Conservation (phyloP, 2,888 invertebrate species). For the Erpobdella octoculata region DNA sequence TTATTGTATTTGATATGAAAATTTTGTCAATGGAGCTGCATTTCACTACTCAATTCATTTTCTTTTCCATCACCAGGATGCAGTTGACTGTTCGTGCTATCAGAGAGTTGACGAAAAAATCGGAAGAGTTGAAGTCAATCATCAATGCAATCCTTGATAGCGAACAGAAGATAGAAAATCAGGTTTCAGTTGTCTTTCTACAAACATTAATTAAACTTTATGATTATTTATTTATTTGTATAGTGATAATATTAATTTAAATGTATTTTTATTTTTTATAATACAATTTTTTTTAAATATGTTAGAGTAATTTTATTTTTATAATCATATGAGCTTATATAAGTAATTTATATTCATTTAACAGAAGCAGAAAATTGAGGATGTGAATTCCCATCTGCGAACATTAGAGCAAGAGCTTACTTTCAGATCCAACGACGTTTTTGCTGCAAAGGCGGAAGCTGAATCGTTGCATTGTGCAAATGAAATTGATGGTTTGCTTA, state of each 20-base stretch:
- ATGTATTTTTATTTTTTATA: not conserved
- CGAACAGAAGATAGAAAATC: not conserved
- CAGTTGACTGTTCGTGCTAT: not conserved
- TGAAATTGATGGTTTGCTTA: not conserved
- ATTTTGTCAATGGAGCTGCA: too few relatives aligned
- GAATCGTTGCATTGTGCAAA: not conserved
- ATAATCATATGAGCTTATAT: too few relatives aligned
- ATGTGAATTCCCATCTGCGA: not conserved
- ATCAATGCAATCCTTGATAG: not conserved
- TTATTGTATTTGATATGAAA: too few relatives aligned
- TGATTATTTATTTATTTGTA: not conserved
- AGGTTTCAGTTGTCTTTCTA: not conserved
- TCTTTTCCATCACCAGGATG: conserved; percentile 12
- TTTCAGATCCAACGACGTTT: not conserved
- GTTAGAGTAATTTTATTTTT: too few relatives aligned
- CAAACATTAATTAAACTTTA: not conserved
- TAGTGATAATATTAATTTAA: not conserved
- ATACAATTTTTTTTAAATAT: not conserved
- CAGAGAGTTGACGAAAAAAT: not conserved
- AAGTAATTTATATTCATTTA: not conserved
- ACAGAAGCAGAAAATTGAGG: not conserved
- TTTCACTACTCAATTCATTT: too few relatives aligned
- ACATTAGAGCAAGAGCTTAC: not conserved
- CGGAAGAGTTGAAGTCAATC: not conserved
- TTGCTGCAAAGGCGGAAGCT: not conserved